Base-by-base conservation (phyloP, 2,888 invertebrate genomes). In the Chironomus riparius region DNA sequence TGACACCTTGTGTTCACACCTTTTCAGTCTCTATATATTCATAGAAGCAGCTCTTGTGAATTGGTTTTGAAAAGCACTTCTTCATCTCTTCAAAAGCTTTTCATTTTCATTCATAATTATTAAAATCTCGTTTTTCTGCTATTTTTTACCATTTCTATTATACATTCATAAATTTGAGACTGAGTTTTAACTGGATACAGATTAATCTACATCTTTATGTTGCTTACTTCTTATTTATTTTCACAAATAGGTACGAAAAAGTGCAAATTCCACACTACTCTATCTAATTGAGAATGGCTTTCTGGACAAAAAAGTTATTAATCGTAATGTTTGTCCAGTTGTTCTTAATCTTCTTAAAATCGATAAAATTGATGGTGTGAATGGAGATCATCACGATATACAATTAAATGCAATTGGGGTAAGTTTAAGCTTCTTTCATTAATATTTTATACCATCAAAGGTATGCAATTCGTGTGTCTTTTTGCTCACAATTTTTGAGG, bases 221-320 rank as follows among this genome's bases (percentile, higher is more conserved):
- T 28, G 5, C 15, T 70, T 47, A 48, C 18, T 56, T 71, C 12
- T 5, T 3, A 2, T 65, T 47, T 47, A 18, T 1, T 68, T 13
- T 47, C 21, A 68, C 65, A 68, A 24, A 48, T 24, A 76, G 76
- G 69, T 76, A 38, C 76, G 76, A 7, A 76, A 76, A 69, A 69
- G 76, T 76, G 76, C 76, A 69, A 76, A 76, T 28, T 76, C 76
- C 68, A 76, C 76, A 47, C 28, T 76, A 68, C 69, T 76, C 22
- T 76, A 69, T 76, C 21, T 76, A n/a, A 76, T 76, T 62, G 76
- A 76, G 38, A 76, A 76, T 21, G 76, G 76, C 13, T 76, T 69
- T 68, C 68, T 76, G 18, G 76, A 76, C 28, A 76, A 76, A 56
- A 69, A 69, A 56, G 69, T 76, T 12, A 69, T 76, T 7, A 69